Evolutionary conservation across 2,888 invertebrate species (phyloP).

Genomic region (Hartigia nigra): DNA sequence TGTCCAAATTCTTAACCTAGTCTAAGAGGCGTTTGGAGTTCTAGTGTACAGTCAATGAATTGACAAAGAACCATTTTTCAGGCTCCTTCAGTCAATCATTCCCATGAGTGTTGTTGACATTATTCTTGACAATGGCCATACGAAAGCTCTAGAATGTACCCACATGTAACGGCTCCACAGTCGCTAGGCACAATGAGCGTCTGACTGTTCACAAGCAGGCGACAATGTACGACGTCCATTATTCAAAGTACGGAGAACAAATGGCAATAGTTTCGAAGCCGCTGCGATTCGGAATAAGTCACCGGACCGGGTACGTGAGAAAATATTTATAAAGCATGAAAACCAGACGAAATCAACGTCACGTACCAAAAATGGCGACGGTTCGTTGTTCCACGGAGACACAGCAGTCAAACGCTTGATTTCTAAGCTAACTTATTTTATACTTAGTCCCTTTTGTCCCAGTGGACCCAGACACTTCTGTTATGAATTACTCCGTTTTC

Average conservation of each 20-base stretch:
- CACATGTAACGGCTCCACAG: slow-evolving; percentile 43
- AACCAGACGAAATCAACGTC: not conserved
- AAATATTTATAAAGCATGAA: slow-evolving; percentile 23
- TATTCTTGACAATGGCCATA: not conserved
- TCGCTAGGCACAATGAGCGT: slow-evolving; percentile 44
- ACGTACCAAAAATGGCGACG: no score
- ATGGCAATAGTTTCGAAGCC: slow-evolving; percentile 30
- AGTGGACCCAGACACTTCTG: not conserved
- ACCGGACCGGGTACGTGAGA: slow-evolving; percentile 32
- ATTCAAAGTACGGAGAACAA: slow-evolving; percentile 39
- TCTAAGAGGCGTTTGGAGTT: not conserved
- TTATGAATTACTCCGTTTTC: not conserved
- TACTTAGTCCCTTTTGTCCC: no score
- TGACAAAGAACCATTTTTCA: not conserved
- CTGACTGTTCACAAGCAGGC: slow-evolving; percentile 36
- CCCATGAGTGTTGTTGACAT: not conserved
- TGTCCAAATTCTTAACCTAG: not conserved
- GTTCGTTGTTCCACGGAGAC: no score
- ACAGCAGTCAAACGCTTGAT: no score
- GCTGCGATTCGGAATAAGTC: slow-evolving; percentile 11
- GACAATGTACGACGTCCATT: slow-evolving; percentile 40
- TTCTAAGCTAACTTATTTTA: no score
- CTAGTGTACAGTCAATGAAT: not conserved
- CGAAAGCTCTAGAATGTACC: slow-evolving; percentile 44
- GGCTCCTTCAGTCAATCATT: not conserved